These are phyloP conservation scores for Yponomeuta sedellus DNA, from an alignment of 2,888 invertebrate genomes.

Conservation along the genomic window DNA sequence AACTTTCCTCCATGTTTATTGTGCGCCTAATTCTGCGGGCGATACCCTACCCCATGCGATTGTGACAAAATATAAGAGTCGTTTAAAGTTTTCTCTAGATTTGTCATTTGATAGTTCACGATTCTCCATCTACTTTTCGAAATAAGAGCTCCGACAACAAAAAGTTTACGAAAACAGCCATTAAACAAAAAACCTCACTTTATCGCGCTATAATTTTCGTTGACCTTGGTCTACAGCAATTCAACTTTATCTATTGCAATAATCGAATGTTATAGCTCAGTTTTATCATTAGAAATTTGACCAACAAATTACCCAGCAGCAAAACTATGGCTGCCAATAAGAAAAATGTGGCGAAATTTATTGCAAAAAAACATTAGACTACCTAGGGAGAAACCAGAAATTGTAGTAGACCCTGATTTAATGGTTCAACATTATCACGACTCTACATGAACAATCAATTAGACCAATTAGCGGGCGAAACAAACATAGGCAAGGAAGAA, in stretches of 20 bases:
- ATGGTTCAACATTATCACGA: neutral
- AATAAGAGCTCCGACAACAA: neutral
- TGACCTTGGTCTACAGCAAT: slow-evolving; percentile 1
- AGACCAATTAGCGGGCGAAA: neutral
- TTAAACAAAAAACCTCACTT: neutral
- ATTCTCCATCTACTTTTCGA: too few species aligned
- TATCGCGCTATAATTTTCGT: neutral
- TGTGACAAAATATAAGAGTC: neutral
- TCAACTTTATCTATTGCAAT: slow-evolving; percentile 8
- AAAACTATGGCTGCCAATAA: slow-evolving; percentile 37
- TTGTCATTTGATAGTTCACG: too few species aligned
- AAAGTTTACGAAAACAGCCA: neutral
- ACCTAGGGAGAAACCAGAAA: neutral
- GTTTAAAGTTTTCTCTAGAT: too few species aligned
- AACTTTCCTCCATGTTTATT: slow-evolving; percentile 6
- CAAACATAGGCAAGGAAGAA: neutral
- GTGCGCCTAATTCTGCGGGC: neutral
- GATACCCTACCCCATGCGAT: neutral
- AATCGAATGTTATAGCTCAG: slow-evolving; percentile 30
- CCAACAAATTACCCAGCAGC: slow-evolving; percentile 36
- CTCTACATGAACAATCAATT: neutral
- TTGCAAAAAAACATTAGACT: neutral
- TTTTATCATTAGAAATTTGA: slow-evolving; percentile 45
- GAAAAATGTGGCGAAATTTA: slow-evolving; percentile 14
- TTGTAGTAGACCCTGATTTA: neutral